Evolutionary conservation across 1,140 invertebrate genomes (phyloP), one percentile per base, ranked within the genome.

Genomic region (Whitmania pigra): DNA sequence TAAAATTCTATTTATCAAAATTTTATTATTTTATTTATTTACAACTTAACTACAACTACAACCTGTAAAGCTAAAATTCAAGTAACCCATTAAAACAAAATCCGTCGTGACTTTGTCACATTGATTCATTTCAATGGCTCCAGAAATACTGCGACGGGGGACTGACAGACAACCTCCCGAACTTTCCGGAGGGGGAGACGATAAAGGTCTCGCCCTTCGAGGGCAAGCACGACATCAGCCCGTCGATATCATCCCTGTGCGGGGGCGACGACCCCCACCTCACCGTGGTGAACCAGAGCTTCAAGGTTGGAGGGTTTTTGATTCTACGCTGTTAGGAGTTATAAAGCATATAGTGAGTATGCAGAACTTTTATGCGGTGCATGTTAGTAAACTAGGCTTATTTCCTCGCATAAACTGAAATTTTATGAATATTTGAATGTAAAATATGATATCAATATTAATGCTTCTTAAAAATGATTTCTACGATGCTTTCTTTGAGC

Each of bases 61-160:
- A 3, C 54, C 54, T n/a, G 20, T 9, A 57, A 20, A n/a, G 25
- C 54, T 57, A 57, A 20, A 2, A 57, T 25, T 57, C 20, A 20
- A 20, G 2, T 25, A n/a, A 57, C 54, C 25, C 5, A 57, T n/a
- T 57, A 57, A 20, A n/a, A n/a, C n/a, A n/a, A 57, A 57, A n/a
- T n/a, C 20, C 9, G 25, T n/a, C 54, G 54, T 57, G 9, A 57
- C 54, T 25, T 15, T 13, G 22, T 13, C 22, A 57, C 57, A 13
- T 4, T n/a, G 11, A 31, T 31, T 20, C 22, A n/a, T 5, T 31
- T 74, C 78, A 60, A 69, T 17, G 43, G 57, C 77, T 76, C 22
- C 73, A 84, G 82, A 73, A 75, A 36, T 84, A 78, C 73, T 80
- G 80, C 55, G 83, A 84, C 74, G 83, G 83, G 9, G 83, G 81